A percentile compares a stretch with the other conserved stretches of the same genome.
Evolutionary conservation across 1,140 invertebrate genomes (phyloP).

Genomic region (Saccostrea echinata): DNA sequence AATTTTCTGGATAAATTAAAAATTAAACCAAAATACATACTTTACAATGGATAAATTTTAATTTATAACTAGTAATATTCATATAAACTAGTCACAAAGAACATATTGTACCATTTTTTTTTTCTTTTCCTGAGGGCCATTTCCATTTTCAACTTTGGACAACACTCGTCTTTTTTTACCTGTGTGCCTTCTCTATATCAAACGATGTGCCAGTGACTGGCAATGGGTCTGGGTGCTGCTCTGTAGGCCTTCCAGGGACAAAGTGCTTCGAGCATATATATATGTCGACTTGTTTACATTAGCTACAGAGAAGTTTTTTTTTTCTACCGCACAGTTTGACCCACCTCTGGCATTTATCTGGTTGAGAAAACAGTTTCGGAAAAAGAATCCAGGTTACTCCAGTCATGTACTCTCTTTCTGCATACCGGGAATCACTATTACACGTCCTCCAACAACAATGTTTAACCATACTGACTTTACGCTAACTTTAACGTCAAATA

Average conservation of each 20-base stretch:
- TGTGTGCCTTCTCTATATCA: neutral
- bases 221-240: conserved; percentile 14
- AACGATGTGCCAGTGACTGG: neutral
- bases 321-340: conserved; percentile 50
- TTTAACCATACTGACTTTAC: too few relatives aligned
- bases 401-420: conserved; percentile 24
- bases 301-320: conserved; percentile 43
- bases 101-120: neutral
- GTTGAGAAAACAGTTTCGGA: conserved; percentile 39
- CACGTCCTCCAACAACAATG: too few relatives aligned
- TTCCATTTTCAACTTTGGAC: neutral
- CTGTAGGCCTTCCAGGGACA: conserved; percentile 36
- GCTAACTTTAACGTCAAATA: too few relatives aligned
- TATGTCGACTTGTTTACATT: conserved; percentile 52
- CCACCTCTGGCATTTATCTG: conserved; percentile 42
- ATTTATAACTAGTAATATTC: too few relatives aligned
- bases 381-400: conserved; percentile 46
- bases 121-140: neutral
- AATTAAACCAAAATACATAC: too few relatives aligned
- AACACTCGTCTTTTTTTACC: neutral
- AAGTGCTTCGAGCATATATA: conserved; percentile 52
- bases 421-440: too few relatives aligned
- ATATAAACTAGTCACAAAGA: too few relatives aligned
- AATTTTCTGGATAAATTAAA: too few relatives aligned
- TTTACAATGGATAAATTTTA: too few relatives aligned